Conservation (phyloP, 2,888 invertebrate genomes). For the Drosophila putrida region DNA sequence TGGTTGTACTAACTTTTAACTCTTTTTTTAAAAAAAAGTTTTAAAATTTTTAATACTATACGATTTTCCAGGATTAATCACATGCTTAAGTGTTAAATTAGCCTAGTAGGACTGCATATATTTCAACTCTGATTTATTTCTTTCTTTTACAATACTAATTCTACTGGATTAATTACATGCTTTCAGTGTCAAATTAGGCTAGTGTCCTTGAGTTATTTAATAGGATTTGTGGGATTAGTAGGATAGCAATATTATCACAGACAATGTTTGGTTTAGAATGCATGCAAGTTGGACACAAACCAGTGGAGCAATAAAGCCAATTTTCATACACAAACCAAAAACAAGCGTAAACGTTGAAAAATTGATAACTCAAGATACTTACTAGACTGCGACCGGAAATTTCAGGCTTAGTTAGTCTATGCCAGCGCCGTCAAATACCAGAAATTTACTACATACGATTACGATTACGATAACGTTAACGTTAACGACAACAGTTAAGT, state of each 20-base stretch:
- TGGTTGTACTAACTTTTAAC: no score
- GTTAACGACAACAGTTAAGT: constrained; percentile 31
- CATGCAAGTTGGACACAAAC: constrained; percentile 41
- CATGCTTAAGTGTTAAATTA: not conserved
- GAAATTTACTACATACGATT: constrained; percentile 37
- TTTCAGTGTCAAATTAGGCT: not conserved
- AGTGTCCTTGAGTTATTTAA: not conserved
- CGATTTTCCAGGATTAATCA: no score
- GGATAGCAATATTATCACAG: not conserved
- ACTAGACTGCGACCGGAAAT: constrained; percentile 47
- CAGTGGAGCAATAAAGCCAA: constrained; percentile 49
- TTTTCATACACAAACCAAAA: constrained; percentile 47
- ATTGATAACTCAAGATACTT: constrained; percentile 51
- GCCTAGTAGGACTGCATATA: not conserved
- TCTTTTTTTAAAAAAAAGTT: no score
- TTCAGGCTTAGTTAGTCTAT: constrained; percentile 40
- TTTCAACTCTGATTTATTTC: not conserved
- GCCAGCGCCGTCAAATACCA: constrained; percentile 56
- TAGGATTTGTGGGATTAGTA: constrained; percentile 22
- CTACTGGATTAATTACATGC: not conserved
- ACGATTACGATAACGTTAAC: constrained; percentile 34
- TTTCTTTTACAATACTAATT: not conserved
- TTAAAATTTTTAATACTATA: no score
- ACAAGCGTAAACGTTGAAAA: constrained; percentile 5
- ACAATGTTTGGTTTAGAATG: constrained; percentile 36